phyloP scores from a whole-genome alignment of 1,140 invertebrate species.

The Cyclina sinensis region DNA sequence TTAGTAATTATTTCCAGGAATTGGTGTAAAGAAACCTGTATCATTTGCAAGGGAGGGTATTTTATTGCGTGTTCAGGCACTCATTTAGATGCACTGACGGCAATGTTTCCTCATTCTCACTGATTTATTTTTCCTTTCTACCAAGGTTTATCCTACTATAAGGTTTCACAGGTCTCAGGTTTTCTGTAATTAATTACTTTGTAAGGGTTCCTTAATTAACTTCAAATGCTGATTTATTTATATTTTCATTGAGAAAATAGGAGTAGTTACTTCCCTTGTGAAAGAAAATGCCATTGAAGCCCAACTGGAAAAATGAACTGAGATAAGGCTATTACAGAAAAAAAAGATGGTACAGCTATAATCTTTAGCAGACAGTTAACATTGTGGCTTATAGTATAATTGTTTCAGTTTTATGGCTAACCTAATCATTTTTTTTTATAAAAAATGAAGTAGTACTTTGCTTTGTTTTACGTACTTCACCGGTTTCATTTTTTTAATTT shows the following conservation, averaged over 20 bases:
- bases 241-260: background rate
- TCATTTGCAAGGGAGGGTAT: background rate
- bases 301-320: no score
- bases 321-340: no score
- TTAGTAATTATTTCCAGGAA: constrained; percentile 42
- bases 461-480: no score
- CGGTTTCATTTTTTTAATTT: no score
- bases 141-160: constrained; percentile 18
- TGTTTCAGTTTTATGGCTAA: no score
- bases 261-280: constrained; percentile 20
- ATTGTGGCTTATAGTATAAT: no score
- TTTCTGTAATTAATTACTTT: constrained; percentile 65
- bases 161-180: constrained; percentile 33
- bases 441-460: no score
- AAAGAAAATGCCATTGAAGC: no score
- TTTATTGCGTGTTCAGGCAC: background rate
- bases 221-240: constrained; percentile 6
- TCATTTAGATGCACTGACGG: background rate
- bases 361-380: no score
- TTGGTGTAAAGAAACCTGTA: constrained; percentile 35
- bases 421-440: no score
- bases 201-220: constrained; percentile 44
- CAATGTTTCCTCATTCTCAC: constrained; percentile 9
- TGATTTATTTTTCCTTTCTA: constrained; percentile 55
- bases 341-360: no score